A percentile compares a stretch with the other conserved stretches of the same genome.
Evolutionary conservation across 2,797 vertebrate genomes (phyloP).

Genomic region (Neomorphus geoffroyi): DNA sequence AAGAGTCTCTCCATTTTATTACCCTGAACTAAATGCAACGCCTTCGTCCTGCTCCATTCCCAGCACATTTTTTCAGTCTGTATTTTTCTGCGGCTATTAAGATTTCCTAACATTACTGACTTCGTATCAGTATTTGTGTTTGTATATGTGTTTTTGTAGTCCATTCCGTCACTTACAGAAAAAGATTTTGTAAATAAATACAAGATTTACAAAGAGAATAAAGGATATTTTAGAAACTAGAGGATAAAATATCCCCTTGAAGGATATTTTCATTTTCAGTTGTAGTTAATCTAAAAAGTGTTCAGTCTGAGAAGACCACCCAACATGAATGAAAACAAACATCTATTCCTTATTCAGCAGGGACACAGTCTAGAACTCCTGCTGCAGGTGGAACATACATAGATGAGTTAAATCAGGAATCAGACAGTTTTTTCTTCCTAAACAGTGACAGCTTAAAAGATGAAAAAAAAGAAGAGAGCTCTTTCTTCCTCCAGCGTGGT

Average conservation of each 20-base stretch:
- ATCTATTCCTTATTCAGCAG: background rate
- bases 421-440: background rate
- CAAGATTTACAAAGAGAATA: background rate
- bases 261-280: background rate
- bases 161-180: background rate
- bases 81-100: slow-evolving; percentile 4
- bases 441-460: background rate
- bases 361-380: background rate
- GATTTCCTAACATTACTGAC: background rate
- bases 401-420: background rate
- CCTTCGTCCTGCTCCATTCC: background rate
- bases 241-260: background rate
- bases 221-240: background rate
- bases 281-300: background rate
- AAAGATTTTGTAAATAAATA: slow-evolving; percentile 5
- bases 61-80: background rate
- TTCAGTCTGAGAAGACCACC: background rate
- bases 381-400: background rate
- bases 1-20: background rate
- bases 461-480: background rate
- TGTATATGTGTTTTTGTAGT: background rate
- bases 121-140: background rate
- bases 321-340: background rate
- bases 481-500: background rate
- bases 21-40: background rate